Conservation (phyloP, 2,113 vertebrate genomes). For the Actenoides hombroni region DNA sequence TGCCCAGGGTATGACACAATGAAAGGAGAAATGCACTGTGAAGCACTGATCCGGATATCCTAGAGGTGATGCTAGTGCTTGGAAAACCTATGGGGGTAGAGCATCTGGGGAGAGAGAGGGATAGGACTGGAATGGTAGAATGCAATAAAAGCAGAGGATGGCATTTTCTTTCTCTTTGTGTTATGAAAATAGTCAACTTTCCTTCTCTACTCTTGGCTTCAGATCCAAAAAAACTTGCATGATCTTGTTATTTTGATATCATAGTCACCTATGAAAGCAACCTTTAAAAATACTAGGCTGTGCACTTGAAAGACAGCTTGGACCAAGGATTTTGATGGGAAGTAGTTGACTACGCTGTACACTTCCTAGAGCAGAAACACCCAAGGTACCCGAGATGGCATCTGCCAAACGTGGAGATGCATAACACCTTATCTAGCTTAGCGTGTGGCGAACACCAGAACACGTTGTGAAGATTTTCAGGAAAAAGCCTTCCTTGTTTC, state of each 20-base stretch:
- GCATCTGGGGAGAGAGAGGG: not conserved
- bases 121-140: not conserved
- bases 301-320: not conserved
- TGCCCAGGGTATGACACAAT: not conserved
- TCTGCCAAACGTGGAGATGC: not conserved
- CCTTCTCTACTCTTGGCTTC: not conserved
- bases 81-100: not conserved
- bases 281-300: not conserved
- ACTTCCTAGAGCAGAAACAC: not conserved
- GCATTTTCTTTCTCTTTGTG: not conserved
- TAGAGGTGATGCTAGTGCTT: not conserved
- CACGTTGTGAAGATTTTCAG: not conserved
- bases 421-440: not conserved
- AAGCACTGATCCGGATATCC: fast-evolving
- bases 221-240: not conserved
- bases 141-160: not conserved
- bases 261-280: not conserved
- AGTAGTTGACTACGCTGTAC: not conserved
- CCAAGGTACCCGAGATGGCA: not conserved
- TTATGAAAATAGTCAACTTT: not conserved
- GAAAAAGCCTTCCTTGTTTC: not conserved
- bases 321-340: not conserved
- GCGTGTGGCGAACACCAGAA: not conserved
- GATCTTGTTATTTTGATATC: not conserved
- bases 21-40: not conserved